Percentiles rank a stretch among this genome's conserved stretches.
phyloP scores from a whole-genome alignment of 2,888 invertebrate genomes.

The Metellina segmentata region DNA sequence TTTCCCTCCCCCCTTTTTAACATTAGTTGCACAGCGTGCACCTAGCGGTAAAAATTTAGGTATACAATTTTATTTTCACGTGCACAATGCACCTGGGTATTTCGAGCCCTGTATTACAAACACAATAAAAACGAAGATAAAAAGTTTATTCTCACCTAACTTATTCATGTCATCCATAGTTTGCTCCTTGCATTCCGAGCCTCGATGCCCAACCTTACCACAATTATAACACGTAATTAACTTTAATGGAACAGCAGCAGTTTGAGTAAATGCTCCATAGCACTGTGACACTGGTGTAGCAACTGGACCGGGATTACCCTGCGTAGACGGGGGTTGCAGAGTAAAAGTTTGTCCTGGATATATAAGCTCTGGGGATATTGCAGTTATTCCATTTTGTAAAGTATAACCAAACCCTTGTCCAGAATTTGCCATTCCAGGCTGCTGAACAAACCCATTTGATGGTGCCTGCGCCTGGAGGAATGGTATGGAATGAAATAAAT shows the following conservation, averaged over 20 bases:
- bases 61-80: too few relatives aligned
- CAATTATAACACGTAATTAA: constrained; percentile 94
- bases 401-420: constrained; percentile 68
- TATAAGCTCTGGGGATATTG: constrained; percentile 73
- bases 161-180: constrained; percentile 94
- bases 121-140: neutral
- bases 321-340: constrained; percentile 63
- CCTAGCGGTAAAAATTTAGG: too few relatives aligned
- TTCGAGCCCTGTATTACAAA: too few relatives aligned
- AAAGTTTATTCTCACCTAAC: constrained; percentile 61
- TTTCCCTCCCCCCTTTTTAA: too few relatives aligned
- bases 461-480: constrained; percentile 67
- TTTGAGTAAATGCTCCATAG: constrained; percentile 69
- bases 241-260: constrained; percentile 67
- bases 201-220: constrained; percentile 90
- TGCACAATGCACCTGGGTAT: too few relatives aligned
- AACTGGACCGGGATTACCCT: constrained; percentile 53
- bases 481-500: constrained; percentile 74
- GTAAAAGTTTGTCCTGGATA: constrained; percentile 71
- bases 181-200: constrained; percentile 92
- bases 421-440: constrained; percentile 56
- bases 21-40: too few relatives aligned
- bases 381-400: constrained; percentile 71
- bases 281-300: constrained; percentile 66
- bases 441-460: constrained; percentile 74